Percentiles rank a stretch among this genome's conserved stretches.
Conservation (phyloP, 1,140 invertebrate species). For the silkworm (Bombyx mori) region ASM3026992v2 NC_085109.1:11072501-11073000, state of each 20-base stretch:
- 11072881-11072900: too few relatives aligned
- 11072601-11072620: conserved; percentile 25
- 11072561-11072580: conserved; percentile 57
- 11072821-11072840: too few relatives aligned
- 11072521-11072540: conserved; percentile 70
- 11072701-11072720: not conserved
- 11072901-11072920: too few relatives aligned
- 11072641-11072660: conserved; percentile 9
- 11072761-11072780: too few relatives aligned
- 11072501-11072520: conserved; percentile 70
- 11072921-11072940: too few relatives aligned
- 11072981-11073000: too few relatives aligned
- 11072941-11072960: too few relatives aligned
- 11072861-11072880: too few relatives aligned
- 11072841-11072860: too few relatives aligned
- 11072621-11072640: conserved; percentile 19
- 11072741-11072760: not conserved
- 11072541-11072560: conserved; percentile 63
- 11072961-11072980: too few relatives aligned
- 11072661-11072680: not conserved
- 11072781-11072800: too few relatives aligned
- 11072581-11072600: conserved; percentile 38
- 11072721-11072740: not conserved
- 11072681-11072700: not conserved
- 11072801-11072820: too few relatives aligned